Conservation (phyloP, 2,888 invertebrate genomes). For the Pachymerium ferrugineum region DNA sequence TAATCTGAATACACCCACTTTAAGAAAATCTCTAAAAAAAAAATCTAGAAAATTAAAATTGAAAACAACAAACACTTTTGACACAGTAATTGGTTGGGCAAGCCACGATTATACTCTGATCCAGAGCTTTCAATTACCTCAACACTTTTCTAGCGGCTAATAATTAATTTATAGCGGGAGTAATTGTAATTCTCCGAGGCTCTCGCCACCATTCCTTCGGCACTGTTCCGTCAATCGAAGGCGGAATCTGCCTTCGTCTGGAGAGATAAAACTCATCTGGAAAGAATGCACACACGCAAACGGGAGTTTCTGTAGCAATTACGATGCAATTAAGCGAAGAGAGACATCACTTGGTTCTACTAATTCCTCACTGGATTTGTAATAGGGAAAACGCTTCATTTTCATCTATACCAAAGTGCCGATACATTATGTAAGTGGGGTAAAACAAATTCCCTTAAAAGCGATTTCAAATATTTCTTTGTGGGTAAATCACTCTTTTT, state of each 20-base stretch:
- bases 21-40: too few species aligned
- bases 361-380: slow-evolving; percentile 13
- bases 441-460: too few species aligned
- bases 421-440: background rate
- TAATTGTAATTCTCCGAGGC: background rate
- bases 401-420: background rate
- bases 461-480: too few species aligned
- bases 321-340: slow-evolving; percentile 8
- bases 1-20: too few species aligned
- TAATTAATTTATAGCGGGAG: slow-evolving; percentile 2
- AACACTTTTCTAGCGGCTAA: background rate
- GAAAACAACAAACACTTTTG: background rate
- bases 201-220: background rate
- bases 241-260: background rate
- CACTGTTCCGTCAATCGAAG: slow-evolving; percentile 8
- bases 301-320: slow-evolving; percentile 2
- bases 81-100: background rate
- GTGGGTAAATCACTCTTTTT: too few species aligned
- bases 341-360: background rate
- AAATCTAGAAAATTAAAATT: slow-evolving; percentile 4
- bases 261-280: slow-evolving; percentile 6
- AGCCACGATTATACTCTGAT: too few species aligned
- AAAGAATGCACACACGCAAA: slow-evolving; percentile 13
- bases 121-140: background rate
- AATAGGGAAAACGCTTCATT: slow-evolving; percentile 8